Evolutionary conservation across 2,888 invertebrate genomes (phyloP), one percentile per base, ranked within the genome.

Genomic region (Ormyrus rosae): DNA sequence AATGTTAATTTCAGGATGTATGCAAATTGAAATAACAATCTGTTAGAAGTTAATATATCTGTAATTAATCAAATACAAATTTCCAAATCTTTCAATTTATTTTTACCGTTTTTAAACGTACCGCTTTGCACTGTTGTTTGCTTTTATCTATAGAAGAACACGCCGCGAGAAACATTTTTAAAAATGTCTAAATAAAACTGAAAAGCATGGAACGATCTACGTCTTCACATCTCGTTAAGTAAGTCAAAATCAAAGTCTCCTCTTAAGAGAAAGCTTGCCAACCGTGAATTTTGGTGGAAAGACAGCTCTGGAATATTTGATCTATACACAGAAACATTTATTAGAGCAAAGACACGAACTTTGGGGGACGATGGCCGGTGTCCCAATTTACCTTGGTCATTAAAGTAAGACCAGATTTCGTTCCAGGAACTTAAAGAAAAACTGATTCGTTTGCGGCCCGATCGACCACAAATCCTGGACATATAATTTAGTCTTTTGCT

Each of bases 391-490:
- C 88, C 88, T 88, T 88, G 84, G 82, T 84, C 83, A 81, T 82
- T 84, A 88, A 86, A 86, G 78, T 81, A 85, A 85, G 85, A 86
- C 83, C 84, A 78, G 83, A 63, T n/a, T 85, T 84, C 84, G 71
- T 85, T 84, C 85, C 86, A 70, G 82, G 78, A 81, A 80, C 11
- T 77, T 84, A 82, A 86, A 80, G 80, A 83, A 84, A 84, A 82
- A 86, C 80, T 85, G 82, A 83, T 83, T 83, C 83, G 80, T 83
- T 82, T 85, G 10, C 83, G 84, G 83, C 85, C 82, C 81, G 83
- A 86, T 85, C 81, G 83, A 85, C 84, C 88, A 86, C 85, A 86
- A 87, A 85, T 89, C 86, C 87, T 86, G 86, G 86, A 87, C 84
- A 87, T 84, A 78, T 85, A 85, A 85, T 82, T 85, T 86, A 78